Evolutionary conservation across 2,113 vertebrate species (phyloP).

Genomic region (Myrmophylax atrothorax): DNA sequence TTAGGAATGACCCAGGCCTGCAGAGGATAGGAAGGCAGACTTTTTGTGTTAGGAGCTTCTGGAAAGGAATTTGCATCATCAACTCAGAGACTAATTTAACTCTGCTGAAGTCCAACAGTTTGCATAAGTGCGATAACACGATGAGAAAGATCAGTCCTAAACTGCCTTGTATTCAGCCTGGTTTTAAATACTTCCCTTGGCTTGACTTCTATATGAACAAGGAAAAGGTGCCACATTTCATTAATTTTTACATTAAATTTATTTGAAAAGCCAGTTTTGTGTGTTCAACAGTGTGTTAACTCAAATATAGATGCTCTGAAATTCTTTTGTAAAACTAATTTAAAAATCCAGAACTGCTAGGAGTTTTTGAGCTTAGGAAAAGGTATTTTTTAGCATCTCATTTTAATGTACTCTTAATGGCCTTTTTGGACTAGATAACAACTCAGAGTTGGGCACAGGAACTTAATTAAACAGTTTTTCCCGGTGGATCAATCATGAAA

Average conservation of each 20-base stretch:
- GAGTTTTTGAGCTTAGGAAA: background rate
- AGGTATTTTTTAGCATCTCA: background rate
- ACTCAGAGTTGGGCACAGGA: background rate
- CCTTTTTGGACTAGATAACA: background rate
- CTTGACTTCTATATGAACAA: background rate
- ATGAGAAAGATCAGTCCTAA: background rate
- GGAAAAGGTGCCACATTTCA: background rate
- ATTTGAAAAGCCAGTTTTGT: background rate
- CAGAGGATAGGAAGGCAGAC: background rate
- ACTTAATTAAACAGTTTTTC: background rate
- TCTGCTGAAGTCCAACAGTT: background rate
- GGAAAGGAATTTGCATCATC: background rate
- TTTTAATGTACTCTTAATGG: background rate
- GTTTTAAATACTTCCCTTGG: background rate
- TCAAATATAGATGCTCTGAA: background rate
- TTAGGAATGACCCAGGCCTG: background rate
- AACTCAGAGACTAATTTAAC: background rate
- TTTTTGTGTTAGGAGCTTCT: background rate
- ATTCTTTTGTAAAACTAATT: background rate
- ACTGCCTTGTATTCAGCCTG: background rate
- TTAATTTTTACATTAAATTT: background rate
- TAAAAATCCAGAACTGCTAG: background rate
- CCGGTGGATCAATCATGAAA: background rate
- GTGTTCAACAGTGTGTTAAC: background rate
- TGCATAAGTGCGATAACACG: background rate